A percentile compares a stretch with the other conserved stretches of the same genome.
These are phyloP conservation scores for Papilio xuthus DNA, from an alignment of 1,140 invertebrate genomes.

Conservation along the genomic window DNA sequence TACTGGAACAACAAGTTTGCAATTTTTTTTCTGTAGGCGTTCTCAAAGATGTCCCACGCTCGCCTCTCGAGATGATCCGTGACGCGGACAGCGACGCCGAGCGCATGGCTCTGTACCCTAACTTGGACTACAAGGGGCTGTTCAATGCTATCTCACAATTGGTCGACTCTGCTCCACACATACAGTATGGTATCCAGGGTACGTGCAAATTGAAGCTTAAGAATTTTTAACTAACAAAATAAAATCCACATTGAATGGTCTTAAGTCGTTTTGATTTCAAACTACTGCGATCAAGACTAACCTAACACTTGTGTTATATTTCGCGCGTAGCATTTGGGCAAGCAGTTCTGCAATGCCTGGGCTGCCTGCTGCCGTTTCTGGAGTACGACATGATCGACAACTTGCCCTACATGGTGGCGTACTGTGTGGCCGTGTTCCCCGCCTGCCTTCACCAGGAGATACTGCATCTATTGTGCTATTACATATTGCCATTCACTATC, in stretches of 20 bases:
- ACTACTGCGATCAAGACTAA: background rate
- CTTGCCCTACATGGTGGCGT: constrained; percentile 96
- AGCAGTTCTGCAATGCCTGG: constrained; percentile 93
- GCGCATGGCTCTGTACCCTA: constrained; percentile 95
- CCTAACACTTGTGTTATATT: background rate
- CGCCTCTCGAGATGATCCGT: constrained; percentile 94
- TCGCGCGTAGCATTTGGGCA: constrained; percentile 91
- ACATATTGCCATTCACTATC: constrained; percentile 97
- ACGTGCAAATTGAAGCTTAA: too few relatives aligned
- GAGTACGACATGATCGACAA: constrained; percentile 98
- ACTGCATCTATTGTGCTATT: constrained; percentile 96
- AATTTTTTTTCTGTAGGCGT: constrained; percentile 85
- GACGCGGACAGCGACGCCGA: constrained; percentile 91
- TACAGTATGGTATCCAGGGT: constrained; percentile 93
- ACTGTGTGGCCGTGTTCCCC: constrained; percentile 95
- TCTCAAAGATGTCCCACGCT: constrained; percentile 96
- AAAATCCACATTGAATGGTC: too few relatives aligned
- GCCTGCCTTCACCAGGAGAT: constrained; percentile 96
- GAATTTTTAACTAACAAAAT: too few relatives aligned
- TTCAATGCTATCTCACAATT: constrained; percentile 93
- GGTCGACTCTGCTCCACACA: constrained; percentile 90
- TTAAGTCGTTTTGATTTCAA: too few relatives aligned
- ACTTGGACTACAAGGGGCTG: constrained; percentile 96
- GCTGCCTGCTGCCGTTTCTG: constrained; percentile 96
- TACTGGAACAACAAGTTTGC: background rate